These are phyloP conservation scores for Acrocephalus scirpaceus DNA, from an alignment of 2,797 vertebrate genomes.

Conservation along the genomic window DNA sequence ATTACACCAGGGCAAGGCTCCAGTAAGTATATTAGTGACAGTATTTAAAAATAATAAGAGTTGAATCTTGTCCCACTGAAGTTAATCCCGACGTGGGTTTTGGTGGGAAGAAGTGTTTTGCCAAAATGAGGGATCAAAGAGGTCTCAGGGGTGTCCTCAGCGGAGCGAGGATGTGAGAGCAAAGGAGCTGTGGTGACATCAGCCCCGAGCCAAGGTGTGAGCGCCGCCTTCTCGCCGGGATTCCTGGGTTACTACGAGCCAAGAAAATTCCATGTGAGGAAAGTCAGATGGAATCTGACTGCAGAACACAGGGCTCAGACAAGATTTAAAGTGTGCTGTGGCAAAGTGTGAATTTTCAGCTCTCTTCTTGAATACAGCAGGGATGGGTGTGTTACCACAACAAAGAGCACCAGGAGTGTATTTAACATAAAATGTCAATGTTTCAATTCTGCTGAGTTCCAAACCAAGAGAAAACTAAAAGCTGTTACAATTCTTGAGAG, in stretches of 20 bases:
- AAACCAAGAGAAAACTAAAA: neutral
- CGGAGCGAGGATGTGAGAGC: neutral
- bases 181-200: neutral
- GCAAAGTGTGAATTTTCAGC: neutral
- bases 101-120: neutral
- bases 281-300: neutral
- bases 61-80: neutral
- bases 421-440: neutral
- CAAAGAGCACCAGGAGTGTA: neutral
- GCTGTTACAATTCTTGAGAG: neutral
- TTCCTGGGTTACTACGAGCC: neutral
- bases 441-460: neutral
- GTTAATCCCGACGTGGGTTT: neutral
- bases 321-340: neutral
- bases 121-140: neutral
- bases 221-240: neutral
- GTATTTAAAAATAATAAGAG: neutral
- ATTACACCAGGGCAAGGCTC: conserved; percentile 27
- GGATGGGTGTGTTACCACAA: neutral
- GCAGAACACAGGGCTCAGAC: neutral
- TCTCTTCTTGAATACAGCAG: neutral
- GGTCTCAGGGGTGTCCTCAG: neutral
- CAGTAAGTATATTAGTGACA: neutral
- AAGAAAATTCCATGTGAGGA: neutral
- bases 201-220: neutral